These are phyloP conservation scores for Elaphurus davidianus DNA, from an alignment of 2,113 vertebrate species.

Conservation along the genomic window DNA sequence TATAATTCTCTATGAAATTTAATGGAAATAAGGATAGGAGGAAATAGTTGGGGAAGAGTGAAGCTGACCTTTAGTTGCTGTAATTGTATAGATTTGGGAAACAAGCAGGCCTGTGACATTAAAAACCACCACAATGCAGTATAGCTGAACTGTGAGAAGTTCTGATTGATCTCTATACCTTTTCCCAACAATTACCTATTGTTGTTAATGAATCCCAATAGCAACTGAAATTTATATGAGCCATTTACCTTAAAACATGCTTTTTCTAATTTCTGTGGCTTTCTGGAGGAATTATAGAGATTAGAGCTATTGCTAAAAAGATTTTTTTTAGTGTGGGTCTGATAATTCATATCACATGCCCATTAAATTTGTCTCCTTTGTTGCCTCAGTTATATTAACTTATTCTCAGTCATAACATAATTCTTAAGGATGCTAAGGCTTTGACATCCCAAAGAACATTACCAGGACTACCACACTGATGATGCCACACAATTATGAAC, in stretches of 20 bases:
- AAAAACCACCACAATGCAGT: not conserved
- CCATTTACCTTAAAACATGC: not conserved
- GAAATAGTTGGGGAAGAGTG: not conserved
- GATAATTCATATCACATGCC: not conserved
- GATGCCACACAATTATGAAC: not conserved
- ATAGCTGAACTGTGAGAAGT: not conserved
- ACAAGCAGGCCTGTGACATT: not conserved
- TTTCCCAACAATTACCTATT: not conserved
- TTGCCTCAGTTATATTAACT: not conserved
- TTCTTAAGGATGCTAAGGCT: not conserved
- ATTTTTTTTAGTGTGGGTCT: not conserved
- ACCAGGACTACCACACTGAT: not conserved
- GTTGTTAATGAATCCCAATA: not conserved
- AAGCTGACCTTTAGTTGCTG: not conserved
- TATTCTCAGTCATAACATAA: not conserved
- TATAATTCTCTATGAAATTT: not conserved
- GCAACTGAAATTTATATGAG: not conserved
- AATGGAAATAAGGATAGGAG: not conserved
- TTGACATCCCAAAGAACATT: not conserved
- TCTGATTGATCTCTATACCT: not conserved
- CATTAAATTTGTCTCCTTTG: not conserved
- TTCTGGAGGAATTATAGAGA: not conserved
- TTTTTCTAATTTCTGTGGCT: not conserved
- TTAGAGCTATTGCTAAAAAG: not conserved
- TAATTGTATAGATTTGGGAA: not conserved